A percentile compares a stretch with the other conserved stretches of the same genome.
These are phyloP conservation scores for Drosophila orosa DNA, from an alignment of 1,140 invertebrate genomes.

Conservation along the genomic window DNA sequence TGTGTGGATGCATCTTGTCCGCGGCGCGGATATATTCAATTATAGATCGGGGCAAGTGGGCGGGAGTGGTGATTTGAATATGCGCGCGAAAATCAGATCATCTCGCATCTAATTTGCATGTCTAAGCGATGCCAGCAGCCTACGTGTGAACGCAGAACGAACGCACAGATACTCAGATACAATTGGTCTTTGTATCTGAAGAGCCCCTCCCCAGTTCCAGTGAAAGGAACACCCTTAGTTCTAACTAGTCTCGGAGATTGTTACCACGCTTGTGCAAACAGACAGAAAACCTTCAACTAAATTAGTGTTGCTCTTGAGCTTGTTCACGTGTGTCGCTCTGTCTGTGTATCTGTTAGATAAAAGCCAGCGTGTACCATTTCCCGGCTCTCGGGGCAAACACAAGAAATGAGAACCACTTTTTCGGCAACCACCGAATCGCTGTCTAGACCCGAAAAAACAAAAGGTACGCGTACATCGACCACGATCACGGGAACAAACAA, in stretches of 20 bases:
- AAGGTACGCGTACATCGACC: slow-evolving; percentile 21
- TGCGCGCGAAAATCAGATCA: slow-evolving; percentile 56
- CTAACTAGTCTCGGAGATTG: neutral
- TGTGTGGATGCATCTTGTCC: slow-evolving; percentile 14
- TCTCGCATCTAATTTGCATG: slow-evolving; percentile 54
- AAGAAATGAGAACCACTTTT: slow-evolving; percentile 46
- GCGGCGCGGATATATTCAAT: slow-evolving; percentile 72
- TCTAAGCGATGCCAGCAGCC: slow-evolving; percentile 13
- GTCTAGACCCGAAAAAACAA: slow-evolving; percentile 34
- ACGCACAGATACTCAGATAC: slow-evolving; percentile 8
- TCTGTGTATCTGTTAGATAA: slow-evolving; percentile 64
- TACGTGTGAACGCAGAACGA: slow-evolving; percentile 31
- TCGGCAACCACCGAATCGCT: slow-evolving; percentile 36
- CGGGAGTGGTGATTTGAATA: slow-evolving; percentile 56
- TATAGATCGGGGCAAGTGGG: slow-evolving; percentile 54
- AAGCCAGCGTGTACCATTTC: slow-evolving; percentile 52
- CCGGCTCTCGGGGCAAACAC: slow-evolving; percentile 35
- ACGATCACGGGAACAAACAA: slow-evolving; percentile 50
- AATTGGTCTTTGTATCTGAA: slow-evolving; percentile 22
- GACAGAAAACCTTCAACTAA: slow-evolving; percentile 43
- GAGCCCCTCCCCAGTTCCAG: neutral
- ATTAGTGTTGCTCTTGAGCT: slow-evolving; percentile 54
- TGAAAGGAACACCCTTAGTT: slow-evolving; percentile 2
- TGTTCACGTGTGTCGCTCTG: slow-evolving; percentile 9
- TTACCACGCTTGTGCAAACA: slow-evolving; percentile 41